A percentile compares a stretch with the other conserved stretches of the same genome.
Evolutionary conservation across 1,140 invertebrate genomes (phyloP).

Genomic region (Spodoptera frugiperda): DNA sequence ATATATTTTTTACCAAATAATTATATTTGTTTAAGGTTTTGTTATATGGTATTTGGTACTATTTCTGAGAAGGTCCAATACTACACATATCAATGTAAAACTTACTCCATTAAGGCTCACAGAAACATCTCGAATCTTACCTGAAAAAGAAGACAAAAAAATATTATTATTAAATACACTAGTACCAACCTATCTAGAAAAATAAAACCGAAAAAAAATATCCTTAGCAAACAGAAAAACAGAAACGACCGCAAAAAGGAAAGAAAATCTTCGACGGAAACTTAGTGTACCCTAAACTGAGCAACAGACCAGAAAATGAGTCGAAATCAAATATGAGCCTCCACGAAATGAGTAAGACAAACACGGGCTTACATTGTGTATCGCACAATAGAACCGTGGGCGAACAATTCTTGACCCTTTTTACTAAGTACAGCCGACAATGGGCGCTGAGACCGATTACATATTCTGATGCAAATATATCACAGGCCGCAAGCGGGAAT

Average conservation of each 20-base stretch:
- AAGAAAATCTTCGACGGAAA: constrained; percentile 55
- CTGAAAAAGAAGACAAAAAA: constrained; percentile 42
- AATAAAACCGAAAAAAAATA: constrained; percentile 37
- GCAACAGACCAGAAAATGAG: constrained; percentile 60
- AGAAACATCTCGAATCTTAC: constrained; percentile 6
- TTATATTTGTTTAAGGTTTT: too few relatives aligned
- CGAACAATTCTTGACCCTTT: constrained; percentile 80
- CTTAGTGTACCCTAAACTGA: constrained; percentile 48
- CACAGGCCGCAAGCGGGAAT: constrained; percentile 70
- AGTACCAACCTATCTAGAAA: not conserved
- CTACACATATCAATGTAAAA: not conserved
- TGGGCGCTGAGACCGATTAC: constrained; percentile 71
- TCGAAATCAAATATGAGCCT: constrained; percentile 76
- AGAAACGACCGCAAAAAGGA: constrained; percentile 49
- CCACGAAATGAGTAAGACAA: constrained; percentile 71
- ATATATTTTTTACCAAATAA: too few relatives aligned
- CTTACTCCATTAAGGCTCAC: not conserved
- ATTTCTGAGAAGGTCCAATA: too few relatives aligned
- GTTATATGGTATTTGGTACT: too few relatives aligned
- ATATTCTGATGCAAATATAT: constrained; percentile 82
- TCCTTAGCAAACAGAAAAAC: constrained; percentile 28
- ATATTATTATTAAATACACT: not conserved
- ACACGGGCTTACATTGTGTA: constrained; percentile 61
- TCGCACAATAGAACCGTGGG: constrained; percentile 66
- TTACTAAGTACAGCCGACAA: constrained; percentile 73